Base-by-base conservation (phyloP, 2,888 invertebrate species). In the Atherix ibis region DNA sequence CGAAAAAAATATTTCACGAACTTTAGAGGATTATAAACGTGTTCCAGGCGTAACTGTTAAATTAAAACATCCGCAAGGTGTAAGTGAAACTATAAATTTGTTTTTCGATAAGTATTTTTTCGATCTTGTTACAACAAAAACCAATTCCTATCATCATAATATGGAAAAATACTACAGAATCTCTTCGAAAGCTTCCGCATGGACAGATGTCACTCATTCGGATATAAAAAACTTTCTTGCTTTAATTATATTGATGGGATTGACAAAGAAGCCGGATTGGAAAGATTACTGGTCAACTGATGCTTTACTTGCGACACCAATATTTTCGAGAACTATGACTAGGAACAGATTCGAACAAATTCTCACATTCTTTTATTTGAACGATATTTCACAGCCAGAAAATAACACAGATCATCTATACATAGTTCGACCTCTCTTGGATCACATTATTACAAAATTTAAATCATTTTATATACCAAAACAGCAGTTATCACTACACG, bases 1-100 rank as follows among this genome's bases (percentile, higher is more conserved):
- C 19, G 32, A 36, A 36, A 36, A 25, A 31, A 32, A 36, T 24
- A 36, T 36, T 31, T 27, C 36, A 36, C 27, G 27, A n/a, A n/a
- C 36, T 12, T 36, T 36, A 27, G 14, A 36, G 32, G 19, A 34
- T 29, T 34, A 29, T 34, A 27, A 27, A 36, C 26, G 27, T 17
- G 32, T 36, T 36, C 32, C 31, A 18, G 26, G 36, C 32, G 31
- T 36, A 32, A 18, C 32, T 36, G 36, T 31, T 4, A 27, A 36
- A 31, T 13, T 36, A 27, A 27, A 32, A 31, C 31, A 36, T 31
- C 24, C 25, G 18, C 24, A 24, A 18, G 27, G 33, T 15, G 27
- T 33, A 8, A 35, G 35, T 35, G 26, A 31, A 35, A 25, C 30
- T 25, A 35, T 30, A 17, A 30, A 35, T 30, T 35, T 35, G 30